phyloP scores from a whole-genome alignment of 2,113 vertebrate species.

The Campylorhamphus procurvoides region DNA sequence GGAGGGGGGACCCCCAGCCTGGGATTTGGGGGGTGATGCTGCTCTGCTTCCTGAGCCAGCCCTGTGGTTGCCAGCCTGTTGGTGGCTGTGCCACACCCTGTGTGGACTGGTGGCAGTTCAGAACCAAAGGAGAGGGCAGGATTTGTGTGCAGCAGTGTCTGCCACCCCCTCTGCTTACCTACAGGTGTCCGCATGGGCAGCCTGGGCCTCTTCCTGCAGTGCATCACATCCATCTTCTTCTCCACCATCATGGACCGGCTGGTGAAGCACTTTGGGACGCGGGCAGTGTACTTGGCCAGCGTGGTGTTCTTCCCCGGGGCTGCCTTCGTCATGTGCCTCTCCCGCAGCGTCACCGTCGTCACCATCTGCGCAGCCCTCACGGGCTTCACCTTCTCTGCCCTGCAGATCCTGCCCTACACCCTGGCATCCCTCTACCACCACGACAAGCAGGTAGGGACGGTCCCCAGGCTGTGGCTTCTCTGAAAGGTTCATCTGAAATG shows the following conservation, averaged over 20 bases:
- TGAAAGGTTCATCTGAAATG: neutral
- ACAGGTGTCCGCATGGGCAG: slow-evolving; percentile 88
- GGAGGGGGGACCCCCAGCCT: neutral
- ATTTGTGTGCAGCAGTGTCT: neutral
- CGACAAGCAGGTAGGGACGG: slow-evolving; percentile 77
- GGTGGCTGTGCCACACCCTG: neutral
- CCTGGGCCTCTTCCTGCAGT: slow-evolving; percentile 88
- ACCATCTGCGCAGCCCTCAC: slow-evolving; percentile 81
- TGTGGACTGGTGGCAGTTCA: neutral
- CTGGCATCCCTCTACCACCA: slow-evolving; percentile 87
- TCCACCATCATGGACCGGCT: slow-evolving; percentile 85
- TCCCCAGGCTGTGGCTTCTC: neutral
- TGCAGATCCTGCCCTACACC: slow-evolving; percentile 88
- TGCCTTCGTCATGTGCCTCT: slow-evolving; percentile 80
- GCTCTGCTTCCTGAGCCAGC: neutral
- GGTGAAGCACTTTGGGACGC: slow-evolving; percentile 79
- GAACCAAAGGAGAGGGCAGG: neutral
- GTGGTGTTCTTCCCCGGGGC: slow-evolving; percentile 79
- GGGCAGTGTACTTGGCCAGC: slow-evolving; percentile 81
- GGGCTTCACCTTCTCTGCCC: slow-evolving; percentile 83
- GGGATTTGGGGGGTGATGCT: neutral
- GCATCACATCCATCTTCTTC: slow-evolving; percentile 82
- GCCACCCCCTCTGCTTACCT: neutral
- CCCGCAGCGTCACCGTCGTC: slow-evolving; percentile 77
- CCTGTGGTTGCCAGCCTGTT: fast-evolving